These are phyloP conservation scores for Zingel zingel DNA, from an alignment of 2,113 vertebrate species.

Conservation along the genomic window DNA sequence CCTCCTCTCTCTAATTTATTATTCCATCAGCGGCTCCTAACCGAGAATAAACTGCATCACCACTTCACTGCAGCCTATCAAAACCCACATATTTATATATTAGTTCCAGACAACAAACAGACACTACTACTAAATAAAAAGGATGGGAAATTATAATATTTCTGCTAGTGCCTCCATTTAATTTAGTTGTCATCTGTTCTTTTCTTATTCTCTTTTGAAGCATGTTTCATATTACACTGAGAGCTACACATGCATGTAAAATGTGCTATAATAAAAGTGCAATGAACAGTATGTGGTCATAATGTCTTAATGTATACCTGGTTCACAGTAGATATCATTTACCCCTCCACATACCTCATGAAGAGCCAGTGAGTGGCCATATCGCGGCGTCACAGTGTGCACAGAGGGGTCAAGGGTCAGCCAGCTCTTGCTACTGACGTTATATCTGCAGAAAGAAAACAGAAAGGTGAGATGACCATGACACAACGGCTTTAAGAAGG, in stretches of 20 bases:
- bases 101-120: conserved; percentile 39
- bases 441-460: conserved; percentile 83
- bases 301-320: background rate
- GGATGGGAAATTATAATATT: background rate
- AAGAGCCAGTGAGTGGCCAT: conserved; percentile 93
- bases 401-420: conserved; percentile 88
- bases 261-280: background rate
- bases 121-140: conserved; percentile 20
- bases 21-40: conserved; percentile 54
- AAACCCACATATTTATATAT: conserved; percentile 42
- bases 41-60: conserved; percentile 29
- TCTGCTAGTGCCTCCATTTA: background rate
- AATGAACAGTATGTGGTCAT: background rate
- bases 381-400: conserved; percentile 89
- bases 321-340: background rate
- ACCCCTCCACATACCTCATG: conserved; percentile 83
- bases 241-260: conserved; percentile 1
- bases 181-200: conserved; percentile 6
- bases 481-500: background rate
- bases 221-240: background rate
- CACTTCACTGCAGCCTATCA: conserved; percentile 49
- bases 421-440: conserved; percentile 90
- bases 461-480: background rate
- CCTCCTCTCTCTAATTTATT: conserved; percentile 42
- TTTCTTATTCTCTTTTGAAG: background rate